Conservation (phyloP, 2,113 vertebrate species). For the Phalacrocorax aristotelis region DNA sequence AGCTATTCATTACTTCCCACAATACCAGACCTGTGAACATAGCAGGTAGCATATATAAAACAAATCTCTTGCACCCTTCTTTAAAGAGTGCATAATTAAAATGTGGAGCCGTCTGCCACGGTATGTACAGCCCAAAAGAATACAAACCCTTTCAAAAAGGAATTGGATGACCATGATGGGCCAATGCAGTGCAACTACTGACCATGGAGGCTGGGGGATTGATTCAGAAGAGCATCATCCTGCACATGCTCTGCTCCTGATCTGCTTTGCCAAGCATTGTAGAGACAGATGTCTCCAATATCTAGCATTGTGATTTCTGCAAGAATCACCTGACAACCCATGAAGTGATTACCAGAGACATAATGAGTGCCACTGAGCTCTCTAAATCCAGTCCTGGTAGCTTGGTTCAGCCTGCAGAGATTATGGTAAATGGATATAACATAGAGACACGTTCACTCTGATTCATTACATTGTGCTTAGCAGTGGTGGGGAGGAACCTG, state of each 20-base stretch:
- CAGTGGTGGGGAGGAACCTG: neutral
- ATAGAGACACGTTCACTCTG: neutral
- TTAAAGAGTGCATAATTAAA: neutral
- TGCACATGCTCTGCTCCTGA: neutral
- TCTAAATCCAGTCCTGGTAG: neutral
- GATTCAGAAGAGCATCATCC: neutral
- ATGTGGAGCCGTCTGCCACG: neutral
- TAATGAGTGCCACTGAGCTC: neutral
- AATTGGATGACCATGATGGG: rapidly evolving
- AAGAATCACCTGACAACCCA: neutral
- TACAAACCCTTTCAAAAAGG: neutral
- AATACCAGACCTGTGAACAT: neutral
- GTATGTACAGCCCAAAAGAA: neutral
- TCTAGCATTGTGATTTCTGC: neutral
- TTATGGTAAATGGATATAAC: neutral
- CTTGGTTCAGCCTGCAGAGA: neutral
- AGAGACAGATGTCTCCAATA: neutral
- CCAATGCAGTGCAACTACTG: neutral
- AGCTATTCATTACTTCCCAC: neutral
- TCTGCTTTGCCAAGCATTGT: rapidly evolving
- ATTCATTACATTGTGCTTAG: neutral
- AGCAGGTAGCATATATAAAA: neutral
- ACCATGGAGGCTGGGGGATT: neutral
- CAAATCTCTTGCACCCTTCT: neutral
- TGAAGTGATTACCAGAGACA: neutral